A percentile compares a stretch with the other conserved stretches of the same genome.
These are phyloP conservation scores for Chymomyza amoena DNA, from an alignment of 2,888 invertebrate genomes.

Conservation along the genomic window DNA sequence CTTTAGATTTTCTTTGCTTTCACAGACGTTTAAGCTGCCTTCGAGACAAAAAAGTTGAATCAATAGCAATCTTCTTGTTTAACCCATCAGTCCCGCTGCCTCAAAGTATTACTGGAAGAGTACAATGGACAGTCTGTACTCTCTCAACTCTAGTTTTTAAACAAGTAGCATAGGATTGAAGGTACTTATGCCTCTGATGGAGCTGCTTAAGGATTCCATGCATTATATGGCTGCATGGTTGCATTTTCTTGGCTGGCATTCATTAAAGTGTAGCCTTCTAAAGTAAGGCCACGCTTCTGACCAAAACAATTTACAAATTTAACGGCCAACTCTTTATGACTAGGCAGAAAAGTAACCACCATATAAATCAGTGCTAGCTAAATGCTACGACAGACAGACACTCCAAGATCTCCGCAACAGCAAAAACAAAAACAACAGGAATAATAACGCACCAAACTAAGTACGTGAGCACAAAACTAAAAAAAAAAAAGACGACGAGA, in stretches of 20 bases:
- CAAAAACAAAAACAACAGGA: constrained; percentile 13
- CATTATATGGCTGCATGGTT: neutral
- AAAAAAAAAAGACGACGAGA: neutral
- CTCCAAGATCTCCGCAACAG: constrained; percentile 8
- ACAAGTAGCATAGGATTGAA: no score
- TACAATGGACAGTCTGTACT: no score
- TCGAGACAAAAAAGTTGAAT: no score
- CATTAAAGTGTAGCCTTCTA: neutral
- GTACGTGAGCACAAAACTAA: constrained; percentile 36
- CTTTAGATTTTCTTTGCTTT: no score
- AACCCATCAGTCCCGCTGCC: no score
- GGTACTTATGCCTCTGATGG: neutral
- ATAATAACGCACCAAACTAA: constrained; percentile 29
- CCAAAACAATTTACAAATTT: constrained; percentile 53
- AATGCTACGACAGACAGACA: constrained; percentile 47
- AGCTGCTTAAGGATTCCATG: constrained; percentile 3
- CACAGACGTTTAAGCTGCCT: no score
- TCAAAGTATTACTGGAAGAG: no score
- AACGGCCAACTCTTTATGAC: neutral
- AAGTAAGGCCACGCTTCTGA: constrained; percentile 29
- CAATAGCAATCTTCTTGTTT: no score
- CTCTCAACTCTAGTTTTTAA: no score
- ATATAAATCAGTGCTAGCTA: constrained; percentile 67
- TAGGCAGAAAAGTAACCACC: constrained; percentile 35
- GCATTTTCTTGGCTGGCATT: neutral